A percentile compares a stretch with the other conserved stretches of the same genome.
phyloP scores from a whole-genome alignment of 2,888 invertebrate species.

The Epistrophe grossulariae region DNA sequence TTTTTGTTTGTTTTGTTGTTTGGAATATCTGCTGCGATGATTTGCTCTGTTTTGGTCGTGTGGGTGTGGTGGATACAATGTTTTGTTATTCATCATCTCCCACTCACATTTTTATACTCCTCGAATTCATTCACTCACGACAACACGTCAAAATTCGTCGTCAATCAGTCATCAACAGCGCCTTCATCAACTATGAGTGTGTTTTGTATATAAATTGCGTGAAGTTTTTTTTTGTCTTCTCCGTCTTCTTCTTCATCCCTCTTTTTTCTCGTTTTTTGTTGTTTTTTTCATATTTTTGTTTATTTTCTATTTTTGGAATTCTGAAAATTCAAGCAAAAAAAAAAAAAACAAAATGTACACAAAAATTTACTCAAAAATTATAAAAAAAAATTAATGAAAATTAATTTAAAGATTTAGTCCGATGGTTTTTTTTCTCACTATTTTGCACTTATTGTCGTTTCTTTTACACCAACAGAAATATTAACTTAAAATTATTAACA shows the following conservation, averaged over 20 bases:
- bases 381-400: conserved; percentile 5
- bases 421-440: not conserved
- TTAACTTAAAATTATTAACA: not conserved
- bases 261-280: conserved; percentile 15
- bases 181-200: conserved; percentile 63
- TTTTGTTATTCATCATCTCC: conserved; percentile 72
- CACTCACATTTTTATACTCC: conserved; percentile 59
- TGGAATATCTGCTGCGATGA: conserved; percentile 13
- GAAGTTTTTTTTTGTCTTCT: conserved; percentile 10
- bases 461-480: conserved; percentile 1
- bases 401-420: not conserved
- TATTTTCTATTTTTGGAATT: conserved; percentile 36
- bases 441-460: not conserved
- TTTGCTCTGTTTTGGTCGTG: conserved; percentile 41
- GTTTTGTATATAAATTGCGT: conserved; percentile 46
- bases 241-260: conserved; percentile 9
- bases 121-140: conserved; percentile 63
- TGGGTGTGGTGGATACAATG: conserved; percentile 68
- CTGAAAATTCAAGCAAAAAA: conserved; percentile 31
- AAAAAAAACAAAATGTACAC: not conserved
- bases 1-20: conserved; percentile 12
- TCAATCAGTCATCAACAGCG: conserved; percentile 71
- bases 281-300: conserved; percentile 7
- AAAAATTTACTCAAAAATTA: conserved; percentile 10
- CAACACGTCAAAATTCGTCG: conserved; percentile 65